Evolutionary conservation across 1,140 invertebrate genomes (phyloP), one percentile per base, ranked within the genome.

Genomic region (Drosophila kikkawai): DNA sequence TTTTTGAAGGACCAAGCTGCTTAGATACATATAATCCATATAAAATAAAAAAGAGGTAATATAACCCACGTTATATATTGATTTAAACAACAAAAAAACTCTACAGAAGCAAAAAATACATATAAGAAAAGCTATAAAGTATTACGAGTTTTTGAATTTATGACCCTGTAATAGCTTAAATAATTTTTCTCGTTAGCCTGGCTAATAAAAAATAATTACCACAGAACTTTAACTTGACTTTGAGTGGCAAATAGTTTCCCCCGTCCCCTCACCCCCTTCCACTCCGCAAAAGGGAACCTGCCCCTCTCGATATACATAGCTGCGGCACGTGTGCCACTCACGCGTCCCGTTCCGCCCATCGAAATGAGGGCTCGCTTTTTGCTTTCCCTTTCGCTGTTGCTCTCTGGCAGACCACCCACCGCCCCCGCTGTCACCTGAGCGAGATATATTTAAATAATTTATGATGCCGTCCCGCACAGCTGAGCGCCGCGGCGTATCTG

Each of bases 391-490:
- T 55, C 51, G 34, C 50, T 53, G 42, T 67, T 75, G 63, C 64
- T 63, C 59, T 45, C 66, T 67, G n/a, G 12, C 32, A 36, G 51
- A 44, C 32, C 74, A 29, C 22, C 50, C 44, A 59, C 58, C 44
- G 17, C 26, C 26, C 55, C 63, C 50, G 44, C 57, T 78, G 75
- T 78, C 76, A 79, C 75, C 76, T 79, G 75, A 59, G 53, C 70
- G 37, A 80, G 64, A 80, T 75, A 82, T 71, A 86, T 87, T 82
- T 86, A 83, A 86, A 86, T 86, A 86, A 86, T 86, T 86, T 86
- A 87, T 87, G 76, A 84, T 77, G 84, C 77, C 80, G 76, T 63
- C 66, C 58, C 51, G 66, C 76, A 83, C 80, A 77, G 84, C 80
- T 86, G 83, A 82, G 75, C 70, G 48, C 55, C 48, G 11, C 13